Evolutionary conservation across 2,113 vertebrate genomes (phyloP), one percentile per base, ranked within the genome.

Genomic region (Pseudopipra pipra): DNA sequence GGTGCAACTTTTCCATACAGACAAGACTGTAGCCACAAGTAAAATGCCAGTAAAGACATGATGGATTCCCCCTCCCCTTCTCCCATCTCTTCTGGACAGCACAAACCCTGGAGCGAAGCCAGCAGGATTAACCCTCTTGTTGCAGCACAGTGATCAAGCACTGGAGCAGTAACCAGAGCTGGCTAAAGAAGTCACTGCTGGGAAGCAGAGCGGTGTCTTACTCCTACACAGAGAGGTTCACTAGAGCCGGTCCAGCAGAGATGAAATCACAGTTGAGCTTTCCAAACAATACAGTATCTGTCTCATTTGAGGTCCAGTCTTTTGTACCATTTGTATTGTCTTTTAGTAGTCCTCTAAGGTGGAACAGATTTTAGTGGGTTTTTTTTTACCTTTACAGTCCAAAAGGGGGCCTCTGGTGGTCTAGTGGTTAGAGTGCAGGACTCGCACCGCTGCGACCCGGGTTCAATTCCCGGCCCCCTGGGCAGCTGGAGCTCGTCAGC

Each of bases 111-210:
- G 20, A 87, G 43, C 37, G 59, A 80, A 84, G 68, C 52, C 73
- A 84, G 37, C 24, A 86, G 63, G 51, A 76, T 73, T 56, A 86
- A 92, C 71, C 18, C 43, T 71, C 51, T 51, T 4, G 7, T 55
- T 5, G 8, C 28, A 74, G 70, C 7, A 1, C 5, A 5, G 46
- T 3, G 2, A 37, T 82, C 0, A 0, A 37, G 62, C 47, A 47
- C 33, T 1, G 4, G 27, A 72, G 30, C 66, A 62, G 51, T 61
- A 79, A 54, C 15, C n/a, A 76, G 55, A 84, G 14, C 27, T 71
- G 61, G 33, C 61, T 93, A 20, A 84, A 92, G 41, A 66, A 81
- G 61, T 51, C 77, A 68, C 35, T 51, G 47, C 43, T 68, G 35
- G 46, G 72, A 90, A 80, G 70, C 14, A 55, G 58, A 68, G 19